A percentile compares a stretch with the other conserved stretches of the same genome.
phyloP scores from a whole-genome alignment of 1,140 invertebrate genomes.

The Tetramorium simillimum region DNA sequence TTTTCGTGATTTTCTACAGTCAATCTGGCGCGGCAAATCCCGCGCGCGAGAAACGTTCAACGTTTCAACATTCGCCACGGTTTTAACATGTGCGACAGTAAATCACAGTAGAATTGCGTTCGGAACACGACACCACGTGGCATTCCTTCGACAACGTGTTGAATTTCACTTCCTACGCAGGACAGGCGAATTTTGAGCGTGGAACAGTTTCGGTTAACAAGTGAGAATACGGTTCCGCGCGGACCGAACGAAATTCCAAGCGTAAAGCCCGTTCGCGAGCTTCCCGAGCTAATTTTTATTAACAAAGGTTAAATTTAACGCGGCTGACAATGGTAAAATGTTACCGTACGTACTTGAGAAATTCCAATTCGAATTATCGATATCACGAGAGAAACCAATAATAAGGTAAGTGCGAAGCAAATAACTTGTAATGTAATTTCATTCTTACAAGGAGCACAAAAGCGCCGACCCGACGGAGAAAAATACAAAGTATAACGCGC shows the following conservation, averaged over 20 bases:
- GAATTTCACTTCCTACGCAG: constrained; percentile 51
- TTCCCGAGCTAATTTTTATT: background rate
- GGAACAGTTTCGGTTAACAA: constrained; percentile 30
- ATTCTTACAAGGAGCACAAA: background rate
- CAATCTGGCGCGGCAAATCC: background rate
- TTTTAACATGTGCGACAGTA: constrained; percentile 54
- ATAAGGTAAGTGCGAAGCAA: background rate
- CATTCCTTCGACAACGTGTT: constrained; percentile 62
- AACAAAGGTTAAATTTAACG: background rate
- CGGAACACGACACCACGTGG: constrained; percentile 58
- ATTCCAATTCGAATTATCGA: background rate
- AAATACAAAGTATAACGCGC: constrained; percentile 30
- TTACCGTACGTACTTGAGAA: background rate
- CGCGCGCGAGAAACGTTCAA: constrained; percentile 15
- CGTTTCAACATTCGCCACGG: constrained; percentile 38
- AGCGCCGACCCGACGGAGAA: background rate
- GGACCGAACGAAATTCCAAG: background rate
- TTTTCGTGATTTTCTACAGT: background rate
- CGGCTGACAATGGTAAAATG: background rate
- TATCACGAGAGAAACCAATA: constrained; percentile 8
- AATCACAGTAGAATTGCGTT: constrained; percentile 57
- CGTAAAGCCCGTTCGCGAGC: background rate
- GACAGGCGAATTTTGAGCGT: constrained; percentile 33
- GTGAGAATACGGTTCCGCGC: background rate
- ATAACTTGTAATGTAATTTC: constrained; percentile 33